Percentiles rank a stretch among this genome's conserved stretches.
phyloP scores from a whole-genome alignment of 2,888 invertebrate species.

The Acleris holmiana region DNA sequence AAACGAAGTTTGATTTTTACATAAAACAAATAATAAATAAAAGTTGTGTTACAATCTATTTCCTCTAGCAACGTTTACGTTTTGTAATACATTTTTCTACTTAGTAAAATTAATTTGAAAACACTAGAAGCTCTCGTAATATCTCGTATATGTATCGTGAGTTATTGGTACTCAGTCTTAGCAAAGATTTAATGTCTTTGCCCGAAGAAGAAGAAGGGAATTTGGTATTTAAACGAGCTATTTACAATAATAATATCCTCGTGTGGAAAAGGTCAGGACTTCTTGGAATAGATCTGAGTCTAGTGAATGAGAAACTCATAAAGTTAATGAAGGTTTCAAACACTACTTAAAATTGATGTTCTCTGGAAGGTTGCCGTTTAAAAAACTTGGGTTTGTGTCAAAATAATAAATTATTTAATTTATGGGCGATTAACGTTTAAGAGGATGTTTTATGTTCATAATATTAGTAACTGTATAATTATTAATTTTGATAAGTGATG shows the following conservation, averaged over 20 bases:
- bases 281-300: slow-evolving; percentile 28
- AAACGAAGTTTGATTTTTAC: no score
- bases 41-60: neutral
- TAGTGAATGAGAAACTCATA: slow-evolving; percentile 20
- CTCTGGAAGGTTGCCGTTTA: slow-evolving; percentile 19
- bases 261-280: slow-evolving; percentile 29
- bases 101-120: neutral
- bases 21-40: no score
- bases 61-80: neutral
- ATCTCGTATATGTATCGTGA: neutral
- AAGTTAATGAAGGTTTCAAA: slow-evolving; percentile 11
- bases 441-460: slow-evolving; percentile 29
- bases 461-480: slow-evolving; percentile 27
- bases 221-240: slow-evolving; percentile 21
- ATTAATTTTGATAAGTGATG: slow-evolving; percentile 19
- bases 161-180: slow-evolving; percentile 1
- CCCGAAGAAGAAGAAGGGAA: slow-evolving; percentile 20
- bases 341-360: slow-evolving; percentile 3
- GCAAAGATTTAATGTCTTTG: slow-evolving; percentile 21
- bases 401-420: slow-evolving; percentile 28
- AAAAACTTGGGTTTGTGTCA: slow-evolving; percentile 18
- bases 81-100: neutral
- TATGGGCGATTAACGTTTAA: slow-evolving; percentile 21
- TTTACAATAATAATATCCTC: slow-evolving; percentile 27
- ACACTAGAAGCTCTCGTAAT: neutral